A percentile compares a stretch with the other conserved stretches of the same genome.
These are phyloP conservation scores for Ceratitis capitata DNA, from an alignment of 1,140 invertebrate species.

Conservation along the genomic window DNA sequence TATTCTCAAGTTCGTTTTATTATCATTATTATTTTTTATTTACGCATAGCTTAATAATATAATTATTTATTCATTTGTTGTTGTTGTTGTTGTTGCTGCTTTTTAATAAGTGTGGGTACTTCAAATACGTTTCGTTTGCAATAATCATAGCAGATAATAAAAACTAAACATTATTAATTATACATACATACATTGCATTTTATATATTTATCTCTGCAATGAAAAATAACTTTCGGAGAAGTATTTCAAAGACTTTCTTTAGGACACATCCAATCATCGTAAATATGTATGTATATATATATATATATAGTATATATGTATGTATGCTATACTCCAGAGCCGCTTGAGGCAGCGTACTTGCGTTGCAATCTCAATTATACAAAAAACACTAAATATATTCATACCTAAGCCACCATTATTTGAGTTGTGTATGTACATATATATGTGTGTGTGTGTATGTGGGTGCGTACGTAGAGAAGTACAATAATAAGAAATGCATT, in stretches of 20 bases:
- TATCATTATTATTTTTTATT: too few relatives aligned
- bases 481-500: neutral
- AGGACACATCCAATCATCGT: too few relatives aligned
- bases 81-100: neutral
- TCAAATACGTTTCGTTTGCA: neutral
- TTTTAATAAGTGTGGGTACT: neutral
- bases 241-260: too few relatives aligned
- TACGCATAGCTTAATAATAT: slow-evolving; percentile 24
- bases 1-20: slow-evolving; percentile 9
- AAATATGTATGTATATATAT: too few relatives aligned
- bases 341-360: neutral
- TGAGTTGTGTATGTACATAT: neutral
- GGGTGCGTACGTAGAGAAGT: too few relatives aligned
- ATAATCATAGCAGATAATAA: neutral
- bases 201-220: too few relatives aligned
- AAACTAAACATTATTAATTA: too few relatives aligned
- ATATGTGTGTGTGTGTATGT: neutral
- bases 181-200: neutral
- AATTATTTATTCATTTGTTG: neutral
- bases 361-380: neutral
- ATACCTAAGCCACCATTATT: neutral
- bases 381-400: neutral
- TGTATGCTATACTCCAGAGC: too few relatives aligned
- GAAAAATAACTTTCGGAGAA: too few relatives aligned
- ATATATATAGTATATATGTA: too few relatives aligned